Base-by-base conservation (phyloP, 2,888 invertebrate species). In the Terebella lapidaria region DNA sequence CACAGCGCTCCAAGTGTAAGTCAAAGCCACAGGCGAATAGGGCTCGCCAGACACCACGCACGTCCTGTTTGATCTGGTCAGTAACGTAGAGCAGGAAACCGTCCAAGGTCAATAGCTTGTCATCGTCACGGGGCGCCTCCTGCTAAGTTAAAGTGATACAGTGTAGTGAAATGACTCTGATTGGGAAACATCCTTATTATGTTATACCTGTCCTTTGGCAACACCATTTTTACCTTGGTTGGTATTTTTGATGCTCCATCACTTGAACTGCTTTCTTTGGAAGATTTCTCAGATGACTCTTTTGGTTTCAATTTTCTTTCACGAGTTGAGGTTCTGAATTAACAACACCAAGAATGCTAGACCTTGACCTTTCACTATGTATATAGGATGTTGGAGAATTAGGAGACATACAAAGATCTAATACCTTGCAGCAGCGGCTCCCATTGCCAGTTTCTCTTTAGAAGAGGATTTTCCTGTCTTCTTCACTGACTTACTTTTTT, bases 11-110 rank as follows among this genome's bases (percentile, higher is more conserved):
- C 60, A 77, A 73, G 59, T 77, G 74, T 3, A 78, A 63, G 61
- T 79, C 78, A 65, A 73, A 75, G 22, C 79, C 79, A 68, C 76
- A 76, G 2, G 77, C 68, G 22, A 77, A 63, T 5, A 78, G 66
- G 15, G 74, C 76, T 54, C 72, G 70, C 78, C 78, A 79, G 18
- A 75, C 68, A 5, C 71, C 61, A n/a, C 74, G 62, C 2, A 74
- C 70, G 60, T 78, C 76, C 56, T 74, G 75, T 59, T 72, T 72
- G 30, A 71, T 70, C 51, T 71, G 66, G 52, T 78, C 78, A 24
- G 71, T 60, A 2, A 76, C 74, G 67, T 70, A 77, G 62, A 73
- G 72, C 18, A 77, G 68, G 63, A 79, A 79, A 1, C 78, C 76
- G 56, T 76, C 76, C 49, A 79, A 60, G 10, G 78, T 78, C 62